A percentile compares a stretch with the other conserved stretches of the same genome.
phyloP scores from a whole-genome alignment of 2,888 invertebrate species.

The Eudiplozoon nipponicum region DNA sequence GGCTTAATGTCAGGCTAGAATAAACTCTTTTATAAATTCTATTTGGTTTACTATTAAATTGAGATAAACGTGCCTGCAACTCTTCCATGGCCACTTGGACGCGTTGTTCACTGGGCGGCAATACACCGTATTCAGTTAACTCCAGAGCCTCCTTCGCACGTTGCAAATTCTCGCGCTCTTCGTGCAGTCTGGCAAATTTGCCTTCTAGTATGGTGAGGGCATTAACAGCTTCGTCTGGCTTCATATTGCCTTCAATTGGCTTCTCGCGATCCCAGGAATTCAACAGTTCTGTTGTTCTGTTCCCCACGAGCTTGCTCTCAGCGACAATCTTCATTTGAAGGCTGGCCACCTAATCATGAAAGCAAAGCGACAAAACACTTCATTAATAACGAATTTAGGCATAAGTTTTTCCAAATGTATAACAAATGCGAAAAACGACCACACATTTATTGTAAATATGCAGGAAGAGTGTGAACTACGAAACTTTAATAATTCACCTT shows the following conservation, averaged over 20 bases:
- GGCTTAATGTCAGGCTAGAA: no score
- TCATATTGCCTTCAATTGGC: conserved; percentile 55
- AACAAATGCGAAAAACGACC: no score
- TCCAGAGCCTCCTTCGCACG: conserved; percentile 93
- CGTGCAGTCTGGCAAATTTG: conserved; percentile 65
- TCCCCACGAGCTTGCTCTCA: conserved; percentile 85
- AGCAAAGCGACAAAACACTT: no score
- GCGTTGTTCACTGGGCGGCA: conserved; percentile 29
- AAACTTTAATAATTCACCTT: no score
- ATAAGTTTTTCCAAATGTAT: no score
- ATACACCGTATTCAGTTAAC: conserved; percentile 39
- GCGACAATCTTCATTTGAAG: conserved; percentile 89
- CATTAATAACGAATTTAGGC: no score
- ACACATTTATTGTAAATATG: no score
- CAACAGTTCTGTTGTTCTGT: conserved; percentile 60
- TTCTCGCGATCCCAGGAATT: conserved; percentile 86
- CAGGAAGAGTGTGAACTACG: no score
- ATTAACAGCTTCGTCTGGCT: conserved; percentile 66
- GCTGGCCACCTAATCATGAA: conserved; percentile 21
- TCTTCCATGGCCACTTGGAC: conserved; percentile 62
- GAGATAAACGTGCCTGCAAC: conserved; percentile 36
- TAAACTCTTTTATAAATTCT: no score
- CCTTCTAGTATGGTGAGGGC: conserved; percentile 65
- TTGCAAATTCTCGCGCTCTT: conserved; percentile 81
- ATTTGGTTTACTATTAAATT: background rate